Evolutionary conservation across 2,888 invertebrate species (phyloP), one percentile per base, ranked within the genome.

Genomic region (Drosophila percnosoma): DNA sequence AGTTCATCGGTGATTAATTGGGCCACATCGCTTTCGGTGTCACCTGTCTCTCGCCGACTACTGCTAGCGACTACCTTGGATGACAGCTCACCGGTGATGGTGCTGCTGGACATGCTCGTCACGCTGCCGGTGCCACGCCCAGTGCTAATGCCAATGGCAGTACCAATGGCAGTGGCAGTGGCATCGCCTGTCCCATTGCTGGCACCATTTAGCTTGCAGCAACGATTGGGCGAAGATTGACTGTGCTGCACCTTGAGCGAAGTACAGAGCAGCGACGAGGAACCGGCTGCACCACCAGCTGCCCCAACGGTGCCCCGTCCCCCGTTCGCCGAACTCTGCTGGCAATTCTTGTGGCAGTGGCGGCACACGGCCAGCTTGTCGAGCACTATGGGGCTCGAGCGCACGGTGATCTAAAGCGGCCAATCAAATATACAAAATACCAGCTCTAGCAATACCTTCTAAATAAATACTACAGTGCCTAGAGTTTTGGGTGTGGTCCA

Each of bases 271-370:
- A 93, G 75, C 38, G 78, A 73, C 34, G 78, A 74, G 24, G 85
- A 76, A 8, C 61, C 65, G n/a, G 53, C 34, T 7, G 38, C 67
- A 0, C 60, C 65, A 2, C 64, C 78, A 40, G 74, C 61, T 51
- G 65, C 34, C 2, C 53, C 73, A 49, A 64, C 58, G 27, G 34
- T 54, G 13, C 68, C 60, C 33, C 73, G 27, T 21, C 73, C 73
- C n/a, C 42, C 67, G 36, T 69, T 75, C 10, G 68, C 60, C 2
- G 74, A 74, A 38, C 68, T 82, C 63, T 92, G 91, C 68, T 92
- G 94, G 93, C 96, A 96, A 90, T 96, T 96, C 93, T 96, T 96
- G 90, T 96, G 96, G 93, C 96, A 96, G 92, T 96, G 96, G 79
- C 96, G 95, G 93, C 96, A 96, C 64, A 96, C 95, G 63, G 96